phyloP scores from a whole-genome alignment of 1,140 invertebrate genomes.

The Gryllus bimaculatus region DNA sequence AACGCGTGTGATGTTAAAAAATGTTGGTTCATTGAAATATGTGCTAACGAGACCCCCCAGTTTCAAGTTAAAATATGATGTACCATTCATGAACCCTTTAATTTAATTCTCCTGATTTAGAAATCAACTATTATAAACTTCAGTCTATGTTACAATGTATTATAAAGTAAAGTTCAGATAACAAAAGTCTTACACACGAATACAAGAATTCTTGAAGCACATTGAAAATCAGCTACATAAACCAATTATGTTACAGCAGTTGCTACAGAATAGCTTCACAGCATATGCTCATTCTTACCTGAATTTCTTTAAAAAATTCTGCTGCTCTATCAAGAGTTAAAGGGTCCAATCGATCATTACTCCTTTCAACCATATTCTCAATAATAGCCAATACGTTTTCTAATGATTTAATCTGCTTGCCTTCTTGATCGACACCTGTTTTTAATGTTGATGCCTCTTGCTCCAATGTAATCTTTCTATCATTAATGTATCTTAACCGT shows the following conservation, averaged over 20 bases:
- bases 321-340: conserved; percentile 63
- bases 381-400: conserved; percentile 60
- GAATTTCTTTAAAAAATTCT: conserved; percentile 61
- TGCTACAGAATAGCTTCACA: not conserved
- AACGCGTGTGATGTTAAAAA: no score
- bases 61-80: no score
- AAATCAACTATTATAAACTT: no score
- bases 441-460: conserved; percentile 66
- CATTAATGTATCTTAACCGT: conserved; percentile 61
- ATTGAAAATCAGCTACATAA: no score
- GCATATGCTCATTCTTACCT: conserved; percentile 37
- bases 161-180: no score
- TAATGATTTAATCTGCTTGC: conserved; percentile 60
- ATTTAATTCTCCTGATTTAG: no score
- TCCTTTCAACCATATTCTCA: conserved; percentile 50
- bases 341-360: conserved; percentile 32
- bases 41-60: no score
- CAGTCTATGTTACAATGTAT: no score
- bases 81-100: no score
- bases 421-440: conserved; percentile 62
- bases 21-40: no score
- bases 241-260: not conserved
- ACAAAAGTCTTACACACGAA: no score
- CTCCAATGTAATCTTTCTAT: conserved; percentile 66
- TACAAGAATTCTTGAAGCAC: no score